A percentile compares a stretch with the other conserved stretches of the same genome.
Conservation (phyloP, 2,113 vertebrate species). For the Phoxinus phoxinus region DNA sequence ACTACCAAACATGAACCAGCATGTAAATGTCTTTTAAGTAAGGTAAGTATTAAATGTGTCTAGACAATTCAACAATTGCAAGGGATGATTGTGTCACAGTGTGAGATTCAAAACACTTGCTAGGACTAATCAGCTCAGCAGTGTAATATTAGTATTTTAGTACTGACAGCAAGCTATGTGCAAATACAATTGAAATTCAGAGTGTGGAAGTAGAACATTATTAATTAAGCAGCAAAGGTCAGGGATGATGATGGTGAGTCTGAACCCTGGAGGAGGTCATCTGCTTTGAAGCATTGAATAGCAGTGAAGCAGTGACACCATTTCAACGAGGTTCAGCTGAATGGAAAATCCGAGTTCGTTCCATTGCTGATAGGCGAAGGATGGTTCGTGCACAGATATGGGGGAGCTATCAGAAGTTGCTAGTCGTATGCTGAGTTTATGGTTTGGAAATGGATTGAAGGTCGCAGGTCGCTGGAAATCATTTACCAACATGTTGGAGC, state of each 20-base stretch:
- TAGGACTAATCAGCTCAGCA: not conserved
- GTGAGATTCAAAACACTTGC: not conserved
- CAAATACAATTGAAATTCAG: conserved; percentile 3
- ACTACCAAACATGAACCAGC: too few relatives aligned
- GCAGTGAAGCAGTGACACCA: conserved; percentile 5
- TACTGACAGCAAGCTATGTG: not conserved
- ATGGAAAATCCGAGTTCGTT: not conserved
- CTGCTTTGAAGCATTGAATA: not conserved
- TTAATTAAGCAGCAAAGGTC: conserved; percentile 16
- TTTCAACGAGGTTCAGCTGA: not conserved
- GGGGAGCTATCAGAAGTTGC: not conserved
- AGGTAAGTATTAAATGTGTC: not conserved
- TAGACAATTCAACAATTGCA: not conserved
- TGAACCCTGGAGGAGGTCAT: conserved; percentile 4
- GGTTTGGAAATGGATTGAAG: not conserved
- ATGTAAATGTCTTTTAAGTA: too few relatives aligned
- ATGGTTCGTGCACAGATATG: not conserved
- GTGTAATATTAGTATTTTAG: not conserved
- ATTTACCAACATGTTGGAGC: not conserved
- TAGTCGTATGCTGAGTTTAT: not conserved
- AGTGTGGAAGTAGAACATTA: conserved; percentile 14
- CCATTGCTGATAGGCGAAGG: not conserved
- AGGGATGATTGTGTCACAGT: not conserved
- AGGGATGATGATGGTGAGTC: not conserved
- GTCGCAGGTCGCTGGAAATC: not conserved